Evolutionary conservation across 2,888 invertebrate species (phyloP).

Genomic region (Drosophila phalerata): DNA sequence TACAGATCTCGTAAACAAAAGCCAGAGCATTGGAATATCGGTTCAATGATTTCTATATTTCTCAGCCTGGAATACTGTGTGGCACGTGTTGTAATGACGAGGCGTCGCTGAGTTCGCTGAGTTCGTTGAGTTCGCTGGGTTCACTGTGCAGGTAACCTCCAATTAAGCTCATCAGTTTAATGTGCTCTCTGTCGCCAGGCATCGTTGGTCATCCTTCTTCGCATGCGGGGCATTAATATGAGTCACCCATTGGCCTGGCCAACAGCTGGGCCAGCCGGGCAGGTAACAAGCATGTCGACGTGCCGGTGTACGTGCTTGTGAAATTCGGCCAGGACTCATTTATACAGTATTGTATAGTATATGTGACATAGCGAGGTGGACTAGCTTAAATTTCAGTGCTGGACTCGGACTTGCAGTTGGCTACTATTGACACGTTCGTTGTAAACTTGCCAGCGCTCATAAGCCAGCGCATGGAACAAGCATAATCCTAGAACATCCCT

Average conservation of each 20-base stretch:
- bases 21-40: constrained; percentile 14
- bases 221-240: constrained; percentile 70
- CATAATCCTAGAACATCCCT: constrained; percentile 74
- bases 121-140: constrained; percentile 25
- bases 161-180: constrained; percentile 82
- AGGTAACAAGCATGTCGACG: constrained; percentile 75
- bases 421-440: constrained; percentile 76
- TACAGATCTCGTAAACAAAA: background rate
- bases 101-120: constrained; percentile 25
- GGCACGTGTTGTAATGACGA: constrained; percentile 56
- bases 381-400: constrained; percentile 70
- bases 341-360: constrained; percentile 9
- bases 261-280: constrained; percentile 16
- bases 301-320: constrained; percentile 64
- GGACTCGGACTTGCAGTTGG: constrained; percentile 44
- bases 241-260: constrained; percentile 53
- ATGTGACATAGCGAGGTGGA: constrained; percentile 29
- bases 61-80: background rate
- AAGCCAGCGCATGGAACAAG: constrained; percentile 72
- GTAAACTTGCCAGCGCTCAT: constrained; percentile 71
- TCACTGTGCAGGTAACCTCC: constrained; percentile 70
- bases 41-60: constrained; percentile 5
- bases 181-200: constrained; percentile 69
- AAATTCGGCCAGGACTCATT: constrained; percentile 44
- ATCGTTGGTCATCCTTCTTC: constrained; percentile 24